Base-by-base conservation (phyloP, 2,888 invertebrate species). In the Drosophila parthenogenetica region DNA sequence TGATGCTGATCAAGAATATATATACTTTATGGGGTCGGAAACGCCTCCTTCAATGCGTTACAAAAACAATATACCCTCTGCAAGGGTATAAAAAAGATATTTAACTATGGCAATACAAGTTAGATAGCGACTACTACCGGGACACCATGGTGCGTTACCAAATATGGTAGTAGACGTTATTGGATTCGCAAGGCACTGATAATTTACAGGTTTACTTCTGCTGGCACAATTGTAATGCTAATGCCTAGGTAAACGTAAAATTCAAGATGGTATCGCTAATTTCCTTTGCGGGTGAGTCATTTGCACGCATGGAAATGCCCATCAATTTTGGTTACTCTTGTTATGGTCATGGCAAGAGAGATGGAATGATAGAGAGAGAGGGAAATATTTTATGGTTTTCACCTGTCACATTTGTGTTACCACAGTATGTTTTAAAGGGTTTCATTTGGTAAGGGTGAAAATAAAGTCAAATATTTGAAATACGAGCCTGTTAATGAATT, bases 141-240 rank as follows among this genome's bases (percentile, higher is more conserved):
- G 37, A 69, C 54, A 69, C 58, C 69, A 63, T 81, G 66, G 71
- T 86, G 87, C 32, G 54, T 10, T 55, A 71, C 84, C 71, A 72
- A 81, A 81, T 87, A 85, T 68, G 72, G 79, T 77, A 72, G 71
- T 73, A 74, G 48, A 59, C 69, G 45, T 54, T 70, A 62, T 61
- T 58, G 58, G 64, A 64, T 65, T 68, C 66, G 65, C 54, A 63
- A 63, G 69, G 5, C 54, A 32, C 22, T 43, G 58, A 65, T 82
- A 87, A 84, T 87, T 87, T 82, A 87, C 82, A 59, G 70, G 79
- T 48, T 55, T 70, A 58, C 75, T 70, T 69, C 63, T 39, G 39
- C 22, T 45, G 29, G 63, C 63, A 43, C 71, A 77, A 79, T 87
- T 81, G 79, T 77, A 71, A 81, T 81, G 86, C 67, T 76, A 87